Evolutionary conservation across 1,140 invertebrate genomes (phyloP).

Genomic region (Drosophila setifemur): DNA sequence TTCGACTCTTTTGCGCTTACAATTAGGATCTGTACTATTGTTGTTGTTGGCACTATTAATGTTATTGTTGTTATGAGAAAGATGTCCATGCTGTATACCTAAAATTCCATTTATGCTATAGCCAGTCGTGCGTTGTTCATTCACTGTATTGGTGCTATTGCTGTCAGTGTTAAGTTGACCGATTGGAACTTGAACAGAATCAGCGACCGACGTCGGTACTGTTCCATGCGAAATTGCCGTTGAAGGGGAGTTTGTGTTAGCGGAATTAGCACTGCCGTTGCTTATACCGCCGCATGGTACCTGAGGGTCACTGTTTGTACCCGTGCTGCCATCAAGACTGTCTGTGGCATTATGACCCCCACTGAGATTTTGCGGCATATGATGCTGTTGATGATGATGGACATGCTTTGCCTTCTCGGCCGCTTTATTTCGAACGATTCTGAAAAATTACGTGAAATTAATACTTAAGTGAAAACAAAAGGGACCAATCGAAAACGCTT

Average conservation of each 20-base stretch:
- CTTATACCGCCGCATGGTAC: conserved; percentile 6
- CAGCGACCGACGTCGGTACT: conserved; percentile 75
- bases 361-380: conserved; percentile 44
- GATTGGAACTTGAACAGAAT: conserved; percentile 32
- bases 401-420: conserved; percentile 97
- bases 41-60: conserved; percentile 13
- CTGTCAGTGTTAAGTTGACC: conserved; percentile 81
- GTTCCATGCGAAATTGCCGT: conserved; percentile 86
- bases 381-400: conserved; percentile 87
- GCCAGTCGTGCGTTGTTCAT: conserved; percentile 84
- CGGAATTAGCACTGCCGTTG: conserved; percentile 26
- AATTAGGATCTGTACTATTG: conserved; percentile 48
- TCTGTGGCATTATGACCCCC: conserved; percentile 81
- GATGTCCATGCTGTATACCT: conserved; percentile 88
- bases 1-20: conserved; percentile 88
- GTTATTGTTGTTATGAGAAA: conserved; percentile 84
- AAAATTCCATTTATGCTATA: conserved; percentile 98
- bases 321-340: conserved; percentile 70
- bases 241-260: conserved; percentile 48
- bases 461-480: too few relatives aligned
- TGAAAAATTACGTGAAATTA: conserved; percentile 83
- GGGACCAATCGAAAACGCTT: too few relatives aligned
- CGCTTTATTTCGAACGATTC: conserved; percentile 97
- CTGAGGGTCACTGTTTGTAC: conserved; percentile 48
- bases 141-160: conserved; percentile 59